Evolutionary conservation across 2,113 vertebrate species (phyloP), one percentile per base, ranked within the genome.

Genomic region (Stigmatopora argus): DNA sequence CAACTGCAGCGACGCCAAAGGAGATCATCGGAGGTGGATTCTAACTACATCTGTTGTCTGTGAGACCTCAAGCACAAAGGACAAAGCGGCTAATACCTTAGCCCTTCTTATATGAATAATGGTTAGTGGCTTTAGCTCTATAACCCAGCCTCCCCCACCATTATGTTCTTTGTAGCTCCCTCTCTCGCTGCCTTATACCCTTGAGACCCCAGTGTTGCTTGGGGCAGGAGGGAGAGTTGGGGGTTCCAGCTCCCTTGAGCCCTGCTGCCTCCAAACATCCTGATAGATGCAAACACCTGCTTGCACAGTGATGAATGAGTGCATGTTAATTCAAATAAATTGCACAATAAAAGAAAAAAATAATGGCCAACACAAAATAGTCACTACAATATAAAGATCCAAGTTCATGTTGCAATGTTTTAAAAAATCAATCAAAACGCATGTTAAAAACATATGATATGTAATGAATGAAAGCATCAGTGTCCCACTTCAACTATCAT

Each of bases 11-110:
- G 7, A 19, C 56, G 59, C 21, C 34, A 44, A 15, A 14, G 60
- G 38, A 67, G 48, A 46, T 78, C 62, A 67, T 55, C 12, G 19
- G 34, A 83, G 53, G 46, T 47, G 62, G 71, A 66, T 59, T 71
- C 74, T 67, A 71, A 66, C 62, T 62, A 49, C 41, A 35, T 47
- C 66, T 78, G 19, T 59, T 47, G 52, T 59, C 62, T 71, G 13
- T 66, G 66, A 58, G 51, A 73, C 56, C 64, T 70, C 23, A 11
- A 63, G 76, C n/a, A 4, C 53, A 31, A 38, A 77, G 71, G 67
- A 85, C 78, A 87, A 86, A 78, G 80, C 65, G 69, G 62, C 77
- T 80, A 72, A 78, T 66, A 64, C 71, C 57, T 72, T 56, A 67
- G 60, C 64, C 55, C 69, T 62, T 71, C 68, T 79, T 64, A 45